Conservation (phyloP, 2,113 vertebrate species). For the Pipa parva region DNA sequence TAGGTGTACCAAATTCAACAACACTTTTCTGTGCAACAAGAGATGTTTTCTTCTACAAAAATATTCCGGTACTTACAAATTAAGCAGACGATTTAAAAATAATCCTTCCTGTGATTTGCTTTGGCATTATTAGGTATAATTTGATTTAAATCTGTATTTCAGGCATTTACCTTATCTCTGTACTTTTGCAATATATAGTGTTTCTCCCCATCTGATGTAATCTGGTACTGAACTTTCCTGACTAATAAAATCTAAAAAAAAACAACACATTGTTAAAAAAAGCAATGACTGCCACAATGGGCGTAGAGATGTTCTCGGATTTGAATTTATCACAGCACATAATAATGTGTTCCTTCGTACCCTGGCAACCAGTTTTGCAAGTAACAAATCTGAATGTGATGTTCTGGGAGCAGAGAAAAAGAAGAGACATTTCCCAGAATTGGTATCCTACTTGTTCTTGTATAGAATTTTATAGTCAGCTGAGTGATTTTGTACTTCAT, state of each 20-base stretch:
- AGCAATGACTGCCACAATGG: constrained; percentile 1
- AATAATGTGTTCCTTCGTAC: constrained; percentile 9
- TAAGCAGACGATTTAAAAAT: no score
- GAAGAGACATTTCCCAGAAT: background rate
- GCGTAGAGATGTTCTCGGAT: background rate
- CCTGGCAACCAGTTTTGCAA: background rate
- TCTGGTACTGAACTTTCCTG: background rate
- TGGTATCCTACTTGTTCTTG: background rate
- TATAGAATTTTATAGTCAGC: no score
- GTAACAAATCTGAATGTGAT: background rate
- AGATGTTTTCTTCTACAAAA: no score
- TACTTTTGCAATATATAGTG: background rate
- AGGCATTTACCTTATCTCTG: no score
- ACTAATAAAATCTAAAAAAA: constrained; percentile 15
- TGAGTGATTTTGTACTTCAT: no score
- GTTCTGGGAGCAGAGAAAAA: background rate
- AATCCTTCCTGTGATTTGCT: no score
- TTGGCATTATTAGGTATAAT: no score
- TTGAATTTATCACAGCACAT: constrained; percentile 1
- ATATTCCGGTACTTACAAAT: no score
- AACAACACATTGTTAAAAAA: background rate
- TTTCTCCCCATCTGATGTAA: background rate
- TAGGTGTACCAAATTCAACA: no score
- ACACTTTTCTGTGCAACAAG: no score
- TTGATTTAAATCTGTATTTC: no score